phyloP scores from a whole-genome alignment of 2,113 vertebrate species.

The Pampusana beccarii region DNA sequence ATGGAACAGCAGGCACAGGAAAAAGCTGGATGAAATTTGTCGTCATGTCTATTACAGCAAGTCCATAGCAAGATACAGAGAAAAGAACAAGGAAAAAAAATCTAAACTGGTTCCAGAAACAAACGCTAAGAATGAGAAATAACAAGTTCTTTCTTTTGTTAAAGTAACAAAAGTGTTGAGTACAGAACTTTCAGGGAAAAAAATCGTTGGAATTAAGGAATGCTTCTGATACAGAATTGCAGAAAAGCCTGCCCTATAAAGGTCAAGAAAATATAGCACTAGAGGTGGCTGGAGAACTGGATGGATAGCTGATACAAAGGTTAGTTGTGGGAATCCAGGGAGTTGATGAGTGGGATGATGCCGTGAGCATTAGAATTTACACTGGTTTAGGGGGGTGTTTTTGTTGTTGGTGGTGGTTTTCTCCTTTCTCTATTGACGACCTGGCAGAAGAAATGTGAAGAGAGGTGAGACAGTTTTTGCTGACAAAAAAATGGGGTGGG shows the following conservation, averaged over 20 bases:
- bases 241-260: conserved; percentile 56
- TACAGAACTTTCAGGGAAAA: conserved; percentile 43
- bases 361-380: conserved; percentile 55
- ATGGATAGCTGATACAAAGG: conserved; percentile 53
- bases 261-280: conserved; percentile 57
- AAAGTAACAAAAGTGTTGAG: conserved; percentile 37
- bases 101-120: not conserved
- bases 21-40: not conserved
- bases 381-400: not conserved
- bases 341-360: conserved; percentile 49
- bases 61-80: not conserved
- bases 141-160: not conserved
- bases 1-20: not conserved
- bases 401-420: not conserved
- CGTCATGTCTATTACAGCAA: not conserved
- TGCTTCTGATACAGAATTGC: conserved; percentile 54
- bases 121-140: not conserved
- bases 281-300: conserved; percentile 54
- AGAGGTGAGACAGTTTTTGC: conserved; percentile 67
- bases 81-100: not conserved
- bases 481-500: conserved; percentile 57
- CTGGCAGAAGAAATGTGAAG: conserved; percentile 67
- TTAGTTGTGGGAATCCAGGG: conserved; percentile 49
- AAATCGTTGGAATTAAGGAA: conserved; percentile 39
- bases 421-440: conserved; percentile 60